Evolutionary conservation across 2,888 invertebrate genomes (phyloP).

Genomic region (Scaptomyza caliginosa): DNA sequence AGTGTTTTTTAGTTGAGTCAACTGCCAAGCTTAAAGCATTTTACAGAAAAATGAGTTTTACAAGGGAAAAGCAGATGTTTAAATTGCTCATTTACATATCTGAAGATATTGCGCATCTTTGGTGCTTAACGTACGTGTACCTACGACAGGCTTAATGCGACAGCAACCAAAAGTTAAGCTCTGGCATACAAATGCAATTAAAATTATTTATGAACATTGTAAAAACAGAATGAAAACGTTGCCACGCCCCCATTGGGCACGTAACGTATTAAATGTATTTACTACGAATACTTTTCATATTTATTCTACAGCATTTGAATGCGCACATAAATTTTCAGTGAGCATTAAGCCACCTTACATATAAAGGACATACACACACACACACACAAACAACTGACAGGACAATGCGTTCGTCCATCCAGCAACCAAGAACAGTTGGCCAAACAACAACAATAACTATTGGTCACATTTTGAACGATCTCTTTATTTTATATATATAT

Average conservation of each 20-base stretch:
- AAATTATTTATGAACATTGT: slow-evolving; percentile 55
- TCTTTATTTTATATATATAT: not conserved
- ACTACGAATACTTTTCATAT: slow-evolving; percentile 34
- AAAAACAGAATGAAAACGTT: slow-evolving; percentile 2
- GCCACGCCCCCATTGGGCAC: slow-evolving; percentile 28
- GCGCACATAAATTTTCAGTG: slow-evolving; percentile 38
- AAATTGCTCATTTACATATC: not conserved
- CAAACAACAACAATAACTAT: slow-evolving; percentile 38
- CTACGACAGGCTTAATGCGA: slow-evolving; percentile 42
- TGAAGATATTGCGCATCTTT: not conserved
- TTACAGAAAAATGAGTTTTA: no score
- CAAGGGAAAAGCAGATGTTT: not conserved
- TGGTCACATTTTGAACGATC: slow-evolving; percentile 29
- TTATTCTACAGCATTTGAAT: slow-evolving; percentile 37
- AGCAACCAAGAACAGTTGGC: slow-evolving; percentile 6
- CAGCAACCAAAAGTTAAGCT: slow-evolving; percentile 57
- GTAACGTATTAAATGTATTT: slow-evolving; percentile 15
- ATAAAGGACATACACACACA: not conserved
- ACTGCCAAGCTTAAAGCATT: no score
- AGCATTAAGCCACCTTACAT: slow-evolving; percentile 32
- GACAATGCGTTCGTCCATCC: slow-evolving; percentile 14
- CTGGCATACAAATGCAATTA: slow-evolving; percentile 51
- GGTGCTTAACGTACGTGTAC: slow-evolving; percentile 1
- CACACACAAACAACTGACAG: slow-evolving; percentile 31
- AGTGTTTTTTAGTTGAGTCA: no score